A percentile compares a stretch with the other conserved stretches of the same genome.
Evolutionary conservation across 2,888 invertebrate species (phyloP).

Genomic region (Clitarchus hookeri): DNA sequence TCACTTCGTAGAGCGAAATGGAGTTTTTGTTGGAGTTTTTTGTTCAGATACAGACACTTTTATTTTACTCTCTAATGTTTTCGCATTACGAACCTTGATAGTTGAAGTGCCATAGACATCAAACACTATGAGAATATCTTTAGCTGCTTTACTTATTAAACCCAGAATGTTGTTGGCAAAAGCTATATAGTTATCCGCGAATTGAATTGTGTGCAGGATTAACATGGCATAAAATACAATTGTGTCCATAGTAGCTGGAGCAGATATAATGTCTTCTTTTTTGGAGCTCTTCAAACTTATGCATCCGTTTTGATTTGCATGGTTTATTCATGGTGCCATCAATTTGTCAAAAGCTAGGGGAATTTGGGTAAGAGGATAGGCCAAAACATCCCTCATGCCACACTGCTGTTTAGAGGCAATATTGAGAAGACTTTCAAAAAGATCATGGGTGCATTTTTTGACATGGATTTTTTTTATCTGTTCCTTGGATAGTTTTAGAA

Average conservation of each 20-base stretch:
- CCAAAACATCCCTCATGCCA: neutral
- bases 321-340: neutral
- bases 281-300: constrained; percentile 16
- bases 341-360: constrained; percentile 17
- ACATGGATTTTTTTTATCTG: constrained; percentile 7
- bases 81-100: constrained; percentile 11
- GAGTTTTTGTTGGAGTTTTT: neutral
- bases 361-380: constrained; percentile 14
- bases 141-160: neutral
- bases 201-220: constrained; percentile 16
- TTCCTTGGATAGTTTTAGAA: neutral
- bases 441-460: constrained; percentile 21
- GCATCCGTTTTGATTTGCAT: constrained; percentile 18
- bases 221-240: constrained; percentile 16
- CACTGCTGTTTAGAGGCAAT: neutral
- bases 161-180: constrained; percentile 18
- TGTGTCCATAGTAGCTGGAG: constrained; percentile 1
- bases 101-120: constrained; percentile 3
- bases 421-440: constrained; percentile 16
- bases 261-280: neutral
- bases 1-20: no score
- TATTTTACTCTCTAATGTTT: constrained; percentile 6
- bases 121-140: constrained; percentile 1
- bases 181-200: neutral
- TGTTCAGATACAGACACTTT: constrained; percentile 16